Evolutionary conservation across 2,888 invertebrate genomes (phyloP), one percentile per base, ranked within the genome.

Genomic region (Exephanes ischioxanthus): DNA sequence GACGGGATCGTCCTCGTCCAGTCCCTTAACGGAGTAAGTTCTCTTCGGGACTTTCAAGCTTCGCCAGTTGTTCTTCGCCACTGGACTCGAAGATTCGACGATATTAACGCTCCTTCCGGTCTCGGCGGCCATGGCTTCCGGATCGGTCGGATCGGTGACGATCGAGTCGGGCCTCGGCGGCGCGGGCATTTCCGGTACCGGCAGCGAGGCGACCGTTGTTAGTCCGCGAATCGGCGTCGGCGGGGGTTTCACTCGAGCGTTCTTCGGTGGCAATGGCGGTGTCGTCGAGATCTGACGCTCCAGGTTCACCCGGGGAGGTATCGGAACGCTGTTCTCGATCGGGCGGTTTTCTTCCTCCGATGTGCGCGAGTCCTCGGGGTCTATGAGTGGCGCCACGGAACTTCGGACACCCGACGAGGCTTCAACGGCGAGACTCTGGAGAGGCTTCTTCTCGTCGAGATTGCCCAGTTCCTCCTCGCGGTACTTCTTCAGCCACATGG

Each of bases 1-100:
- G 0, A 96, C 95, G 1, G 96, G 95, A 90, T 97, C 97, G 89
- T 97, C 97, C 87, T 97, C 97, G 87, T 97, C 96, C 9, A 97
- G 94, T 7, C 97, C 97, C 88, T 96, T 96, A 0, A 91, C 82
- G n/a, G 92, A 91, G 81, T 92, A 89, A 53, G 86, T 91, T 73
- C 93, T 87, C 86, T 90, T 90, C 7, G 92, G 91, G 77, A 92
- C 77, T 82, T 89, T 90, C 2, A 93, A 66, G 55, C 83, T 89
- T 26, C 80, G 83, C 73, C 83, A 86, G 33, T 55, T 73, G 14
- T 53, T 75, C 2, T 33, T 30, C 2, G 82, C 68, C 45, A 86
- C 84, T 30, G 41, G 22, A 71, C 16, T 83, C 16, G 66, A 45
- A 2, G 66, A 11, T 19, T 87, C 85, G n/a, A 58, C 67, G 30